A percentile compares a stretch with the other conserved stretches of the same genome.
These are phyloP conservation scores for Myrmecobius fasciatus DNA, from an alignment of 2,113 vertebrate genomes.

Conservation along the genomic window DNA sequence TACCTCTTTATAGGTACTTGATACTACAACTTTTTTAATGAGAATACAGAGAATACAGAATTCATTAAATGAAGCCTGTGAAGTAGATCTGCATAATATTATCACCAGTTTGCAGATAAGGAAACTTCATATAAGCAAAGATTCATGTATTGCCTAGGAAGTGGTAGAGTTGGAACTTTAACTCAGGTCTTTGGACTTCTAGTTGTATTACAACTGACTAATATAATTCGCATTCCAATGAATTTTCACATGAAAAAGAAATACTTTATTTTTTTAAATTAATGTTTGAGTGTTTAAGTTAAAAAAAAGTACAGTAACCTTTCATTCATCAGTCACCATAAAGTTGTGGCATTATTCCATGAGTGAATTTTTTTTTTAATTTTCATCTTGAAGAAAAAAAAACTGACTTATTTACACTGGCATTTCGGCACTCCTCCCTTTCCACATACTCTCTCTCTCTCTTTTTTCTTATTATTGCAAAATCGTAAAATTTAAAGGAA, in stretches of 20 bases:
- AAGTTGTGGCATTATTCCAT: constrained; percentile 19
- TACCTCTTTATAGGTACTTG: background rate
- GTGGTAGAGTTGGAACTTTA: background rate
- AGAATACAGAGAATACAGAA: too few species aligned
- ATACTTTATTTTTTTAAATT: constrained; percentile 8
- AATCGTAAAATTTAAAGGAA: constrained; percentile 60
- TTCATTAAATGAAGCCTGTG: background rate
- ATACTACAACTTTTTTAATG: background rate
- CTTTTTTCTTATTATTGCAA: constrained; percentile 35
- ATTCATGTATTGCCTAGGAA: too few species aligned
- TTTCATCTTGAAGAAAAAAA: constrained; percentile 62
- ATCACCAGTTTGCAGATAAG: too few species aligned
- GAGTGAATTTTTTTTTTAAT: background rate
- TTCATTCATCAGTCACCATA: background rate
- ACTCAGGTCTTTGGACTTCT: background rate
- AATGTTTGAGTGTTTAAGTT: constrained; percentile 33
- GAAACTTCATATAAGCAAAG: too few species aligned
- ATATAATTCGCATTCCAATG: constrained; percentile 21
- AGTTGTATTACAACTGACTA: background rate
- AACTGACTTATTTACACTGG: constrained; percentile 36
- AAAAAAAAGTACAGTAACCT: constrained; percentile 31
- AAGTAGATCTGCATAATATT: too few species aligned
- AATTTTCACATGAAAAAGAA: constrained; percentile 27
- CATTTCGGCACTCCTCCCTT: constrained; percentile 18
- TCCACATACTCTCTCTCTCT: constrained; percentile 12